Evolutionary conservation across 1,140 invertebrate genomes (phyloP).

Genomic region (Trichogramma pretiosum): DNA sequence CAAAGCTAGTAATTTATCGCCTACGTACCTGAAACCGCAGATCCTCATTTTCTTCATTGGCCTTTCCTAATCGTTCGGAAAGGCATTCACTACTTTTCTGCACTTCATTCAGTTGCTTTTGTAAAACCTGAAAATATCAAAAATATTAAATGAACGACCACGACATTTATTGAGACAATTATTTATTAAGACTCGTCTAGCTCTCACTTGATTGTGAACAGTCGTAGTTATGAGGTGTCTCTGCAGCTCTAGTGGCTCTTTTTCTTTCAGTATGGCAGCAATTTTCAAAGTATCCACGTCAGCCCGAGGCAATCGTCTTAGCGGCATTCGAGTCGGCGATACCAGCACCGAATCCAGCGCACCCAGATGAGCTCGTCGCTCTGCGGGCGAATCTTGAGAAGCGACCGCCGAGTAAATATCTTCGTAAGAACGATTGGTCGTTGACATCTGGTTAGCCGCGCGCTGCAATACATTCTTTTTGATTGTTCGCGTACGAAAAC

Average conservation of each 20-base stretch:
- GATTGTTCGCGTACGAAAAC: constrained; percentile 43
- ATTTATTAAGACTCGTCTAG: not conserved
- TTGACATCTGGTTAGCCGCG: constrained; percentile 18
- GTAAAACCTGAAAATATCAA: constrained; percentile 54
- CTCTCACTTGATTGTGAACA: constrained; percentile 71
- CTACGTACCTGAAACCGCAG: constrained; percentile 66
- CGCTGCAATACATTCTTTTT: constrained; percentile 40
- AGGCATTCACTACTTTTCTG: constrained; percentile 55
- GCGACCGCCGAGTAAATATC: constrained; percentile 23
- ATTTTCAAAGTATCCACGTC: constrained; percentile 60
- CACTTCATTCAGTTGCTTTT: constrained; percentile 57
- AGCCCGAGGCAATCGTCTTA: not conserved
- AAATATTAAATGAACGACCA: not conserved
- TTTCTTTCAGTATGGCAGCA: constrained; percentile 71
- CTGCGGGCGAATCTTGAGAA: constrained; percentile 26
- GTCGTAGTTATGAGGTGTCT: constrained; percentile 72
- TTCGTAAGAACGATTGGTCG: constrained; percentile 19
- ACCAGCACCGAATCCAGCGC: constrained; percentile 40
- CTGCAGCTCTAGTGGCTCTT: constrained; percentile 70
- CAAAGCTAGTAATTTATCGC: no score
- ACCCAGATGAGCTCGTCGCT: constrained; percentile 35
- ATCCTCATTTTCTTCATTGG: constrained; percentile 70
- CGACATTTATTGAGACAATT: not conserved
- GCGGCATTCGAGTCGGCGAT: constrained; percentile 26
- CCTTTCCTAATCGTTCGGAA: constrained; percentile 60